Evolutionary conservation across 2,888 invertebrate species (phyloP).

Genomic region (Nesidiocoris tenuis): DNA sequence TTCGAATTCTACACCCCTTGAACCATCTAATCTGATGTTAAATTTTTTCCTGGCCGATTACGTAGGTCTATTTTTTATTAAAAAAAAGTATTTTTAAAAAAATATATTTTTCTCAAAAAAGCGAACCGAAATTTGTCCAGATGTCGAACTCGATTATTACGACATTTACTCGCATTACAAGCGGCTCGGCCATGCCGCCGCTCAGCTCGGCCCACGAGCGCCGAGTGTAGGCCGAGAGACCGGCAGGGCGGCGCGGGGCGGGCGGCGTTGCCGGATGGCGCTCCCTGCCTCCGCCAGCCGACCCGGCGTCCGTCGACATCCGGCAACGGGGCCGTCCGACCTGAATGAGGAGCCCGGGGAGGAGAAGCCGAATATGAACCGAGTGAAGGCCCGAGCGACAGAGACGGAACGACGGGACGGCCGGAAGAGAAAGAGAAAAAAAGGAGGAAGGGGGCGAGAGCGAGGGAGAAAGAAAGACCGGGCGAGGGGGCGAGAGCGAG

Average conservation of each 20-base stretch:
- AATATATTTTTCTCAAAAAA: too few relatives aligned
- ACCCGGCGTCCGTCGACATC: not conserved
- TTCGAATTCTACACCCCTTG: too few relatives aligned
- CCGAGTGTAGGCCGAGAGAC: not conserved
- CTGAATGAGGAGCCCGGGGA: slow-evolving; percentile 37
- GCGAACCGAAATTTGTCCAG: not conserved
- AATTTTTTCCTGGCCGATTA: too few relatives aligned
- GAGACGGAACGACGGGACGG: not conserved
- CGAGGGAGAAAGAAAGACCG: too few relatives aligned
- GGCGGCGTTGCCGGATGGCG: slow-evolving; percentile 29
- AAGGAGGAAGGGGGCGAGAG: too few relatives aligned
- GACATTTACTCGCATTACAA: not conserved
- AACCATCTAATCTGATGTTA: too few relatives aligned
- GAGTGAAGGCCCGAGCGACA: not conserved
- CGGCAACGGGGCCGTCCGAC: slow-evolving; percentile 42
- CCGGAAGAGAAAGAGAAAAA: too few relatives aligned
- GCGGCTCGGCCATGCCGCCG: not conserved
- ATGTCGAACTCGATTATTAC: not conserved
- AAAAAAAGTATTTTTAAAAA: too few relatives aligned
- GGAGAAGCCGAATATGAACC: slow-evolving; percentile 23
- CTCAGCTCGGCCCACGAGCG: not conserved
- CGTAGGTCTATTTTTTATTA: too few relatives aligned
- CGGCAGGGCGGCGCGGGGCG: not conserved
- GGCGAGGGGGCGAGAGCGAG: not conserved
- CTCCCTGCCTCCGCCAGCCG: not conserved